Conservation (phyloP, 2,797 vertebrate species). For the Threskiornis aethiopicus region DNA sequence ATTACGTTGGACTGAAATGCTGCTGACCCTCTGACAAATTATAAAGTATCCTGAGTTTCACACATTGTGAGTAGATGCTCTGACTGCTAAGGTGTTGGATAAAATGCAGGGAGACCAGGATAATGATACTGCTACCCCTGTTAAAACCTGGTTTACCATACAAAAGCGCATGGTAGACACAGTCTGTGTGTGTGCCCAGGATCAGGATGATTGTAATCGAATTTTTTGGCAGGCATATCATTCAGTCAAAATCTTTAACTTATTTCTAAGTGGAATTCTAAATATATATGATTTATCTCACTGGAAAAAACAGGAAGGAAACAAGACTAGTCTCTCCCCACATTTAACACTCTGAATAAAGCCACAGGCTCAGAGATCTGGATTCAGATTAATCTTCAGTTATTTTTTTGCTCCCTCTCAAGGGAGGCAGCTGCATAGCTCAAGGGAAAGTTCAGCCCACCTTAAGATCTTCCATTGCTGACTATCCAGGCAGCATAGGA, state of each 20-base stretch:
- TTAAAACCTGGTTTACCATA: neutral
- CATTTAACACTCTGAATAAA: neutral
- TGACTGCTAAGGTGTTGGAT: neutral
- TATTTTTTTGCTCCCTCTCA: neutral
- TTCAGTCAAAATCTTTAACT: neutral
- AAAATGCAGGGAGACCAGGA: neutral
- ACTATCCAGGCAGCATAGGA: neutral
- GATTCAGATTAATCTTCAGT: neutral
- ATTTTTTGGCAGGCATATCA: neutral
- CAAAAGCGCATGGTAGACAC: neutral
- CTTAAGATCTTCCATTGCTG: neutral
- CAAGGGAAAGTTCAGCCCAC: neutral
- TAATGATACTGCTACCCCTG: neutral
- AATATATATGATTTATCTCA: neutral
- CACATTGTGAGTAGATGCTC: neutral
- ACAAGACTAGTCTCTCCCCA: neutral
- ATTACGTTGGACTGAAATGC: neutral
- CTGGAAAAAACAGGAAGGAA: neutral
- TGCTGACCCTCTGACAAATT: neutral
- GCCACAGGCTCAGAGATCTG: neutral
- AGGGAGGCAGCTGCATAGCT: neutral
- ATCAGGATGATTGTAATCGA: neutral
- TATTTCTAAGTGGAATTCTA: neutral
- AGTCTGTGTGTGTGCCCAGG: neutral
- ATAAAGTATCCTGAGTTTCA: neutral